A percentile compares a stretch with the other conserved stretches of the same genome.
Evolutionary conservation across 2,113 vertebrate species (phyloP).

Genomic region (Leptosomus discolor): DNA sequence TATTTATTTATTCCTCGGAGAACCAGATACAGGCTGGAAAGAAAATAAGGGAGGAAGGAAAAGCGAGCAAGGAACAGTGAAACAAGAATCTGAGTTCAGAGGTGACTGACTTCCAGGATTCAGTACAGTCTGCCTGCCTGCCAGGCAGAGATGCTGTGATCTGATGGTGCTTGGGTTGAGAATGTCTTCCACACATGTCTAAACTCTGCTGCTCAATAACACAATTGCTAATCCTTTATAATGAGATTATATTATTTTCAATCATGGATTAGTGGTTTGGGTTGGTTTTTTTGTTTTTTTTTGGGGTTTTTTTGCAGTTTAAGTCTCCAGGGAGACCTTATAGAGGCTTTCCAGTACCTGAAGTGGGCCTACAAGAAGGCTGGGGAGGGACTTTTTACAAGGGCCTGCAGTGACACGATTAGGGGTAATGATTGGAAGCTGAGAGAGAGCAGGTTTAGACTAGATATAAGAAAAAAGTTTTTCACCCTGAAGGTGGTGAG

Average conservation of each 20-base stretch:
- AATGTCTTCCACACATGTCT: neutral
- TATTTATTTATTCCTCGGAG: neutral
- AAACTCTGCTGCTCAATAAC: neutral
- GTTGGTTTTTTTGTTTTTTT: neutral
- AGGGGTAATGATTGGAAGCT: too few species aligned
- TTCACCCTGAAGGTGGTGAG: too few species aligned
- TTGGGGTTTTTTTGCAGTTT: neutral
- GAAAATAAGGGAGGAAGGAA: neutral
- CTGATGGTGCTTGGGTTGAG: rapidly evolving
- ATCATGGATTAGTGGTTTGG: neutral
- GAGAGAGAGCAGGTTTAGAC: too few species aligned
- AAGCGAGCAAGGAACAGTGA: neutral
- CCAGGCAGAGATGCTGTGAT: neutral
- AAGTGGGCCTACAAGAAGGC: too few species aligned
- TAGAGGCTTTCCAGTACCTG: too few species aligned
- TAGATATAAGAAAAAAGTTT: too few species aligned
- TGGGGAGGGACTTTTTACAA: too few species aligned
- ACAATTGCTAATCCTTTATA: neutral
- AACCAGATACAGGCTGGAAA: neutral
- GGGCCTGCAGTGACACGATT: too few species aligned
- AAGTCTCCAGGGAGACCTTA: too few species aligned
- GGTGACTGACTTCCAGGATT: neutral
- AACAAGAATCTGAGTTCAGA: neutral
- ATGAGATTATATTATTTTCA: neutral
- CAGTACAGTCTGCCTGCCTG: neutral